A percentile compares a stretch with the other conserved stretches of the same genome.
Evolutionary conservation across 2,888 invertebrate species (phyloP).

Genomic region (Villa cingulata): DNA sequence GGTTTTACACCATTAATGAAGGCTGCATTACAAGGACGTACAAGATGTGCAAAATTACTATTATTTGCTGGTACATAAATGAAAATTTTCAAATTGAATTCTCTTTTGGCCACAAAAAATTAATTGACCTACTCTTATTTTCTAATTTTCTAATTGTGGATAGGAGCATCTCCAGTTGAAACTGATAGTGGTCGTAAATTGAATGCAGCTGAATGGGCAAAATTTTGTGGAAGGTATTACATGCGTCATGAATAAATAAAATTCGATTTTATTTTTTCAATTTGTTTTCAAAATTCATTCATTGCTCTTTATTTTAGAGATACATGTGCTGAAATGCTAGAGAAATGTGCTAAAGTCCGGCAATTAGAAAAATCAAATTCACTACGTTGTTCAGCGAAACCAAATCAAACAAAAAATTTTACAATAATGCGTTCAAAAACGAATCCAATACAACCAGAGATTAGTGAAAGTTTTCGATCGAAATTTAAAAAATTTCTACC

Average conservation of each 20-base stretch:
- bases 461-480: conserved; percentile 12
- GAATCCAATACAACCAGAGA: conserved; percentile 8
- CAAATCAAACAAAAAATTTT: conserved; percentile 2
- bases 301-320: conserved; percentile 23
- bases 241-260: too few species aligned
- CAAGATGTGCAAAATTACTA: conserved; percentile 57
- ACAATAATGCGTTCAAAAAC: conserved; percentile 11
- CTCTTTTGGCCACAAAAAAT: neutral
- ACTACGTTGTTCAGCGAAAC: neutral
- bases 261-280: too few species aligned
- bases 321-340: conserved; percentile 56
- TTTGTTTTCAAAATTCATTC: neutral
- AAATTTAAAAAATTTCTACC: conserved; percentile 16
- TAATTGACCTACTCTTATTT: neutral
- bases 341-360: conserved; percentile 46
- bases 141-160: neutral
- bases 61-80: conserved; percentile 58
- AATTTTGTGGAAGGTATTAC: conserved; percentile 50
- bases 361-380: conserved; percentile 34
- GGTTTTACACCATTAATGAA: conserved; percentile 64
- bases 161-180: conserved; percentile 55
- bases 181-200: conserved; percentile 53
- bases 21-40: conserved; percentile 60
- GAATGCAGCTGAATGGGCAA: conserved; percentile 61
- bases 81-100: neutral